A percentile compares a stretch with the other conserved stretches of the same genome.
These are phyloP conservation scores for Hyles lineata DNA, from an alignment of 2,888 invertebrate species.

Conservation along the genomic window DNA sequence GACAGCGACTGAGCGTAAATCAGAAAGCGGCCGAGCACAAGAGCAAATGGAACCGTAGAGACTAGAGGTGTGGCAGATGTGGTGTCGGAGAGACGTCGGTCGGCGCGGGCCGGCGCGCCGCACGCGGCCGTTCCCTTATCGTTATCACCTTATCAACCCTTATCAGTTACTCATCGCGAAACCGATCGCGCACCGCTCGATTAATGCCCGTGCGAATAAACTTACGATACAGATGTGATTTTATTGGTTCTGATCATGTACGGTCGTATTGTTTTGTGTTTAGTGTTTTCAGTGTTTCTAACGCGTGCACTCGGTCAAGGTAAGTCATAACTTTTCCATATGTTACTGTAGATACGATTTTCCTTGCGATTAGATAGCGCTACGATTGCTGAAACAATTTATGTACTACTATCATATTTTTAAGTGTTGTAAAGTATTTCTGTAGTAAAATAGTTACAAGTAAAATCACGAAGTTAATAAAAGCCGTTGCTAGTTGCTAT, in stretches of 20 bases:
- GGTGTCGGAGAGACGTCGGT: slow-evolving; percentile 64
- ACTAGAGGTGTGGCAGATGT: slow-evolving; percentile 71
- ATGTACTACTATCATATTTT: neutral
- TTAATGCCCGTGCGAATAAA: slow-evolving; percentile 67
- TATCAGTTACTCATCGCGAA: slow-evolving; percentile 80
- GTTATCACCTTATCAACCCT: slow-evolving; percentile 77
- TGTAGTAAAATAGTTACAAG: neutral
- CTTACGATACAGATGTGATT: slow-evolving; percentile 55
- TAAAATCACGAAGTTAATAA: neutral
- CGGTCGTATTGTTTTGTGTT: slow-evolving; percentile 57
- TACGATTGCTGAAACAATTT: neutral
- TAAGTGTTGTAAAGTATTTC: neutral
- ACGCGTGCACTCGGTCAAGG: slow-evolving; percentile 70
- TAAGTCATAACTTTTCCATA: slow-evolving; percentile 51
- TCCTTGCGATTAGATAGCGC: slow-evolving; percentile 33
- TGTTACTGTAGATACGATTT: slow-evolving; percentile 39
- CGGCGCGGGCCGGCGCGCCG: slow-evolving; percentile 56
- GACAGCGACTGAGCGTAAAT: slow-evolving; percentile 18
- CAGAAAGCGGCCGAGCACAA: slow-evolving; percentile 27
- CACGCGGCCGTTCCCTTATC: slow-evolving; percentile 66
- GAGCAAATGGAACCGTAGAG: slow-evolving; percentile 24
- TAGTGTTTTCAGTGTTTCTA: slow-evolving; percentile 57
- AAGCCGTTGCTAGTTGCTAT: neutral
- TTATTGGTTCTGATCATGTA: slow-evolving; percentile 64
- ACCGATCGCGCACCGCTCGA: slow-evolving; percentile 66